phyloP scores from a whole-genome alignment of 2,888 invertebrate species.

The Mythimna loreyi region DNA sequence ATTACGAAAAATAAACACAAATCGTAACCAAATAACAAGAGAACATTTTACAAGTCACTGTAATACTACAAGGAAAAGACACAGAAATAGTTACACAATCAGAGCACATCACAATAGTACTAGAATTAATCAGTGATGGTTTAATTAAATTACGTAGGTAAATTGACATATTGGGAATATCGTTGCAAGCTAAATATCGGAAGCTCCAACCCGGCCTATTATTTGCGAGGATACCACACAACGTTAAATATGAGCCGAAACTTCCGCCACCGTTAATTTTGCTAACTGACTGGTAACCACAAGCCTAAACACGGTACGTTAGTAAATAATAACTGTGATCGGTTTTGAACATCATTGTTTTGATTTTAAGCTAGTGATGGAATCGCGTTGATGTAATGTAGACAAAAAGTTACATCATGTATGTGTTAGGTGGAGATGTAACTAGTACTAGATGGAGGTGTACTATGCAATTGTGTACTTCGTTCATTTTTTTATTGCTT shows the following conservation, averaged over 20 bases:
- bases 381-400: constrained; percentile 5
- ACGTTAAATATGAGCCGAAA: constrained; percentile 59
- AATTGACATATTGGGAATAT: constrained; percentile 43
- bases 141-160: constrained; percentile 36
- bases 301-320: constrained; percentile 41
- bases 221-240: constrained; percentile 54
- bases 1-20: constrained; percentile 7
- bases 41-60: not conserved
- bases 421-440: not conserved
- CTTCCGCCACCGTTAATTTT: constrained; percentile 56
- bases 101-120: not conserved
- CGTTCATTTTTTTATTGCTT: not conserved
- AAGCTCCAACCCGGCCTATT: constrained; percentile 31
- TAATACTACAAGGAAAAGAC: not conserved
- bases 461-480: not conserved
- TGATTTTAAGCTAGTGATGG: not conserved
- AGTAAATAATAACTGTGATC: constrained; percentile 55
- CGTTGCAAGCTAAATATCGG: constrained; percentile 43
- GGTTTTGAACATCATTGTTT: constrained; percentile 39
- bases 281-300: constrained; percentile 53
- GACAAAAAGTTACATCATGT: not conserved
- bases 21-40: not conserved
- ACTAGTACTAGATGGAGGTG: too few relatives aligned
- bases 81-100: not conserved
- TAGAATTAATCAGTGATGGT: constrained; percentile 34